Percentiles rank a stretch among this genome's conserved stretches.
Evolutionary conservation across 2,113 vertebrate genomes (phyloP).

Genomic region (Edolisoma coerulescens): DNA sequence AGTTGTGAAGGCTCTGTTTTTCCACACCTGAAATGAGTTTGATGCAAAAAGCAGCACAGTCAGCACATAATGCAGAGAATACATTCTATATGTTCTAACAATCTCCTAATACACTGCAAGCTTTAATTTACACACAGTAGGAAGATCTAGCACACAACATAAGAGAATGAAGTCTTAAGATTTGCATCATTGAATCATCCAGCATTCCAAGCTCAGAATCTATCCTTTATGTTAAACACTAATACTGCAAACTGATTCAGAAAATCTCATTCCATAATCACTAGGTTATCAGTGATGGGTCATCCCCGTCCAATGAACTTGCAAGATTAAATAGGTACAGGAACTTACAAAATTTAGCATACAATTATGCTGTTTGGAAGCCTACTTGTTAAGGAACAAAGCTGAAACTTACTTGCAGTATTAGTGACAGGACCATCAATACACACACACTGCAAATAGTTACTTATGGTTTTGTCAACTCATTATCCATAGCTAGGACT

Average conservation of each 20-base stretch:
- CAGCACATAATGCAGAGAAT: background rate
- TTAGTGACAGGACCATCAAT: background rate
- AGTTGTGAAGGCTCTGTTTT: background rate
- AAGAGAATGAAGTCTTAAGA: background rate
- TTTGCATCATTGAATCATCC: background rate
- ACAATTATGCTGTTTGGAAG: background rate
- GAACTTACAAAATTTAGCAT: background rate
- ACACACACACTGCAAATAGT: background rate
- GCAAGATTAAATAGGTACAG: background rate
- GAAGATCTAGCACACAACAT: background rate
- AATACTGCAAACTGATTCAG: background rate
- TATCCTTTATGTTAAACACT: background rate
- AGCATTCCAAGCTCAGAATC: background rate
- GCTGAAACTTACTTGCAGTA: background rate
- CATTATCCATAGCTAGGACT: background rate
- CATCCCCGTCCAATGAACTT: background rate
- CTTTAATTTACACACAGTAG: background rate
- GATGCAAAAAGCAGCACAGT: conserved; percentile 5
- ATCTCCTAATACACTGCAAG: background rate
- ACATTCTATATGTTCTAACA: background rate
- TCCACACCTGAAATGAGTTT: conserved; percentile 16
- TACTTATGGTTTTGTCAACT: background rate
- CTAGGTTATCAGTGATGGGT: background rate
- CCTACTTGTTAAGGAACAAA: background rate
- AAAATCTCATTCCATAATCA: background rate